Conservation (phyloP, 2,888 invertebrate genomes). For the Acrocyrtus sp. region DNA sequence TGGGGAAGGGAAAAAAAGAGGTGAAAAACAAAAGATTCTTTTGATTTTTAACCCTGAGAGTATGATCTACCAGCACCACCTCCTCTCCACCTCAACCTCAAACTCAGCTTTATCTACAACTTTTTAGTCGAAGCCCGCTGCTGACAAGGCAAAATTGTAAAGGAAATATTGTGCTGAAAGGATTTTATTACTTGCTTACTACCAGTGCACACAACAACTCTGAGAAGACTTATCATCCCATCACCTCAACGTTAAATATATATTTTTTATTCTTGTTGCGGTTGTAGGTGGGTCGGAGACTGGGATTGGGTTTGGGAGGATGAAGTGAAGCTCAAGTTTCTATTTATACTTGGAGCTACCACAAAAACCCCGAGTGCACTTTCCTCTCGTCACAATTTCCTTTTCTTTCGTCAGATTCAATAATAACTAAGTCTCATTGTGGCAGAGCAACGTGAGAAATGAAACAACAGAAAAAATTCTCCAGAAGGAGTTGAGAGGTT, state of each 20-base stretch:
- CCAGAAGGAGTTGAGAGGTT: background rate
- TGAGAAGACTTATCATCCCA: too few relatives aligned
- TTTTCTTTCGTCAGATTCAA: conserved; percentile 18
- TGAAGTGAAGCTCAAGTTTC: background rate
- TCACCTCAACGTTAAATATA: too few relatives aligned
- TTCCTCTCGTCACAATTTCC: conserved; percentile 10
- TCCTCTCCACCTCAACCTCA: too few relatives aligned
- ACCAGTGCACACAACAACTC: too few relatives aligned
- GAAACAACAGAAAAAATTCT: background rate
- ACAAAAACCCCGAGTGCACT: too few relatives aligned
- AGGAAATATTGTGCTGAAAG: background rate
- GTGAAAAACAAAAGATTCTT: conserved; percentile 7
- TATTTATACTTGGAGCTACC: background rate
- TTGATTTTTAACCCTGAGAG: too few relatives aligned
- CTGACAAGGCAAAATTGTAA: background rate
- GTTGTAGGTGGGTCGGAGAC: background rate
- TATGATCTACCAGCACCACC: too few relatives aligned
- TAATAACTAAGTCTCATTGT: too few relatives aligned
- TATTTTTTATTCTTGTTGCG: background rate
- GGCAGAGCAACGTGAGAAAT: too few relatives aligned
- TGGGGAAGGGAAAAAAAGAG: too few relatives aligned
- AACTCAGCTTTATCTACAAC: background rate
- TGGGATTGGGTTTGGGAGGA: background rate
- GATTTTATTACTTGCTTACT: background rate
- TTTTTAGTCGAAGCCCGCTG: background rate